Evolutionary conservation across 2,797 vertebrate species (phyloP), one percentile per base, ranked within the genome.

Genomic region (Thamnophis elegans): DNA sequence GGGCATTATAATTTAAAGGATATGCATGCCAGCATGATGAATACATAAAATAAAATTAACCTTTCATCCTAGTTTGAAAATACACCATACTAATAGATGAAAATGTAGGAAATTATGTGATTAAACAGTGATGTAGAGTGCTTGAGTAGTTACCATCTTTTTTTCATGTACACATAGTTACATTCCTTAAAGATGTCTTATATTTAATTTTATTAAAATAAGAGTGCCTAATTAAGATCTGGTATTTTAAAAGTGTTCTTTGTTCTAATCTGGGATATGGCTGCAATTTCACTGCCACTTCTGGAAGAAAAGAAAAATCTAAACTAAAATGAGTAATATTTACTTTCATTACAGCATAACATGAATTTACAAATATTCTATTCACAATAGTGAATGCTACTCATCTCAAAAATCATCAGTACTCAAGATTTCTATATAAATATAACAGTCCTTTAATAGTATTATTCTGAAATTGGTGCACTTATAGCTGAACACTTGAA

Each of bases 191-290:
- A 90, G 62, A 94, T 95, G 36, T 47, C 73, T 82, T 47, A 42
- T 42, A 96, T 97, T 97, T 97, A 96, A 97, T 96, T 96, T 94
- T 93, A 96, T 96, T 96, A 94, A 97, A 95, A 89, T 89, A 93
- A 96, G 94, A 96, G 94, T 88, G 94, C 25, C 88, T 94, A 95
- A 95, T 93, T 97, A 89, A 95, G 91, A 94, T 91, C 92, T 95
- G 89, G 96, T 95, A 94, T 92, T 93, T 85, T 94, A 14, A 60
- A 89, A 89, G 92, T 93, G 47, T 92, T 10, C 20, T 93, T 86
- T 28, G 3, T 82, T 92, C 87, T 62, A 58, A 89, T 91, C 12
- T 68, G 89, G 93, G 90, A 91, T 89, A 25, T 20, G 14, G 51
- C 14, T 28, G 25, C 58, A 92, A 5, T 42, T 32, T 2, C 8